These are phyloP conservation scores for Tachystola acroxantha DNA, from an alignment of 2,888 invertebrate genomes.

Conservation along the genomic window DNA sequence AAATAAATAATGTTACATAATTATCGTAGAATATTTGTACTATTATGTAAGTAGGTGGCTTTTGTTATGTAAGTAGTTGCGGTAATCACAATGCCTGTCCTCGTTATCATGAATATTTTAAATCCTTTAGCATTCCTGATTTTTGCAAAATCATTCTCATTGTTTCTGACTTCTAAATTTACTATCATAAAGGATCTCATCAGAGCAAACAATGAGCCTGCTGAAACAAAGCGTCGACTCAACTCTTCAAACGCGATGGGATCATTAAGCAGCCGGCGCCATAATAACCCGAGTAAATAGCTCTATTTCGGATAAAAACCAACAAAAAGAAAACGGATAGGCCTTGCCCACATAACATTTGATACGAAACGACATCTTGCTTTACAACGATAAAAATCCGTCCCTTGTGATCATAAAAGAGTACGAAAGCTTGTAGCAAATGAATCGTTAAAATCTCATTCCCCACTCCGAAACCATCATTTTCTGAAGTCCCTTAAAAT, in stretches of 20 bases:
- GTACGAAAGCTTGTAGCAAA: conserved; percentile 28
- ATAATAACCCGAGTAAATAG: conserved; percentile 8
- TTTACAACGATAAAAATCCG: conserved; percentile 20
- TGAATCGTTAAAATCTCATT: conserved; percentile 47
- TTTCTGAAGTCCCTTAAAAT: conserved; percentile 33
- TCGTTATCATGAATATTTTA: not conserved
- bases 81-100: too few relatives aligned
- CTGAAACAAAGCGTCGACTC: conserved; percentile 6
- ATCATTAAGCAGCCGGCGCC: conserved; percentile 7
- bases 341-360: conserved; percentile 9
- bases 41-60: too few relatives aligned
- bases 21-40: too few relatives aligned
- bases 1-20: too few relatives aligned
- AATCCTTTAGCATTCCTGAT: too few relatives aligned
- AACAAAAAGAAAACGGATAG: conserved; percentile 6
- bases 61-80: too few relatives aligned
- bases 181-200: conserved; percentile 25
- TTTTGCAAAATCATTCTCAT: conserved; percentile 20
- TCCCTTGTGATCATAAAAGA: conserved; percentile 22
- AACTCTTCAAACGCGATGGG: conserved; percentile 10
- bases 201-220: conserved; percentile 2
- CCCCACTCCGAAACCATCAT: conserved; percentile 32
- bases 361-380: conserved; percentile 15
- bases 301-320: conserved; percentile 7
- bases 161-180: conserved; percentile 27